A percentile compares a stretch with the other conserved stretches of the same genome.
Conservation (phyloP, 2,797 vertebrate genomes). For the Natrix natrix region DNA sequence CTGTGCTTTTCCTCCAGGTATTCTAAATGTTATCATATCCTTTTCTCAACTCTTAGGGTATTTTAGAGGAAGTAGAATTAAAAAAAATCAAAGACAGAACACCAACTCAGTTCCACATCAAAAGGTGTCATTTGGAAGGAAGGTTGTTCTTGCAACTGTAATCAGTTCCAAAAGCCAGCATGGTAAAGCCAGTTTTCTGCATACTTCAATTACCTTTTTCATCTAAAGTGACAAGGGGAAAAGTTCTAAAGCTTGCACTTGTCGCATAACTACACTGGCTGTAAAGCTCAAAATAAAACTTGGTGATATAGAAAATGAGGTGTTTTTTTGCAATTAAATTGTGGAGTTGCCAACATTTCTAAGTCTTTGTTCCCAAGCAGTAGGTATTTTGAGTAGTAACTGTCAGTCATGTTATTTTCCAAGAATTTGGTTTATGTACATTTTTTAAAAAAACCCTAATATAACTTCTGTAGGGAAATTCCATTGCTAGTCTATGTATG, state of each 20-base stretch:
- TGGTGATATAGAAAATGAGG: not conserved
- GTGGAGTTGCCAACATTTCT: not conserved
- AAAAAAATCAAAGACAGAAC: conserved; percentile 10
- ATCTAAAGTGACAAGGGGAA: not conserved
- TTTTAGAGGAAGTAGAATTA: not conserved
- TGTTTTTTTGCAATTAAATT: not conserved
- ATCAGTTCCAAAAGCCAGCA: conserved; percentile 4
- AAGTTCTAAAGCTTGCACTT: not conserved
- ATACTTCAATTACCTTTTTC: conserved; percentile 12
- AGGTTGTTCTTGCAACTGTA: not conserved
- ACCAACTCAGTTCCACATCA: conserved; percentile 20
- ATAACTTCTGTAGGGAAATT: not conserved
- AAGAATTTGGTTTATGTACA: not conserved
- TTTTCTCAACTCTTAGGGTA: not conserved
- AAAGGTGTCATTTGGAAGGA: conserved; percentile 5
- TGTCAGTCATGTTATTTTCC: not conserved
- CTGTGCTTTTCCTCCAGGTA: conserved; percentile 2
- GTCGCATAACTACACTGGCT: not conserved
- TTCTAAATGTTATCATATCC: conserved; percentile 9
- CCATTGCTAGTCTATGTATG: not conserved
- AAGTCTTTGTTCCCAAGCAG: not conserved
- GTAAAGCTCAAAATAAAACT: not conserved
- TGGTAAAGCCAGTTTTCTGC: not conserved
- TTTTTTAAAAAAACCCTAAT: not conserved
- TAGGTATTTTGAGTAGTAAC: not conserved